Base-by-base conservation (phyloP, 2,888 invertebrate genomes). In the Cepaea hortensis region DNA sequence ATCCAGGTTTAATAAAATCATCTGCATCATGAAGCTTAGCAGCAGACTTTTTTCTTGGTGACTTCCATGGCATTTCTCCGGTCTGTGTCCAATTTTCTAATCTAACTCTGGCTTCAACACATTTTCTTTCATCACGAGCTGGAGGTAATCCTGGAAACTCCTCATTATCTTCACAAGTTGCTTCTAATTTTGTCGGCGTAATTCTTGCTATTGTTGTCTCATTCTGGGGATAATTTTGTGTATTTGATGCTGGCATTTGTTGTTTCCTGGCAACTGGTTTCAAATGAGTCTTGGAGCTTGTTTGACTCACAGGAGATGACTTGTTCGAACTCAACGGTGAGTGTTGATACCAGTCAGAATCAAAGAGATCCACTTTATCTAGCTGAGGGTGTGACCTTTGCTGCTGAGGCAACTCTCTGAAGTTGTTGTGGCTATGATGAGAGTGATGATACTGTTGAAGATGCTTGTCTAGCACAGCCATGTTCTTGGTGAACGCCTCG, bases 41-140 rank as follows among this genome's bases (percentile, higher is more conserved):
- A 23, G 23, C 23, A 23, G 50, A 61, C 65, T 77, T 77, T 15
- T 75, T 62, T 20, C 13, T 77, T 2, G 70, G 70, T 70, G 72
- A 46, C n/a, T 82, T 79, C 87, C 87, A 87, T 13, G 87, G 87
- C 77, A 76, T 84, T 70, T 80, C 81, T 18, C 87, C 87, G 81
- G 76, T 87, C 23, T 20, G n/a, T 46, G 84, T 81, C 87, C 87
- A 87, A 55, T 81, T 81, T 9, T 75, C 84, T 2, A 87, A 35
- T 15, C 81, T 55, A 6, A 87, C 76, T 50, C 70, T 50, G 1
- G 87, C 87, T 62, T 84, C 87, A 13, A 84, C 55, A 61, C 73
- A 70, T 79, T 87, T 87, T 81, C 80, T 81, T 15, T 79, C 75
- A 61, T 84, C 76, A 9, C 84, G 48, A 11, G 87, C 76, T 15